Percentiles rank a stretch among this genome's conserved stretches.
Conservation (phyloP, 2,888 invertebrate species). For the Holacanthella duospinosa region DNA sequence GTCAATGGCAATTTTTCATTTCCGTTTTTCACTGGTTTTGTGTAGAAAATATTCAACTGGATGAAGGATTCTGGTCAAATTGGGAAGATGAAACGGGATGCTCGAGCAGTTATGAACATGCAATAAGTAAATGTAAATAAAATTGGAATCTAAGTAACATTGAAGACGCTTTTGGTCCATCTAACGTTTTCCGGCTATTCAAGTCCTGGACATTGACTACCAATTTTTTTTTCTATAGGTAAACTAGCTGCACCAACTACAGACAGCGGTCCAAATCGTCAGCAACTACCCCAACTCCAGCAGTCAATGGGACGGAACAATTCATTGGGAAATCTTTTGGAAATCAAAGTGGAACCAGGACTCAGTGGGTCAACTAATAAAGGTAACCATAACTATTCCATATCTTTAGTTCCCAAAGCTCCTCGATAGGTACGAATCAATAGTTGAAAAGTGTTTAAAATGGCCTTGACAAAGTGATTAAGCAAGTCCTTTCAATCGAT, state of each 20-base stretch:
- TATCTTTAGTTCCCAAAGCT: no score
- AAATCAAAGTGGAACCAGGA: conserved; percentile 3
- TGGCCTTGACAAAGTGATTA: no score
- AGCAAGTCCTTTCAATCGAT: no score
- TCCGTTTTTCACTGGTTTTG: not conserved
- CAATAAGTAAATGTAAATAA: not conserved
- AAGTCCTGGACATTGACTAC: no score
- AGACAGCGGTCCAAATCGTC: not conserved
- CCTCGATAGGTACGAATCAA: no score
- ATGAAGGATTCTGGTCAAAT: not conserved
- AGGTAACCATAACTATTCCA: not conserved
- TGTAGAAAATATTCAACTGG: not conserved
- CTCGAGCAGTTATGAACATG: not conserved
- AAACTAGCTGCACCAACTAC: not conserved
- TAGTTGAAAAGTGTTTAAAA: no score
- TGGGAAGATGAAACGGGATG: not conserved
- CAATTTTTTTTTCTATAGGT: no score
- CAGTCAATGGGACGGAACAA: not conserved
- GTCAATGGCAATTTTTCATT: not conserved
- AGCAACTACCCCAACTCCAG: not conserved
- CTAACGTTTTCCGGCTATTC: no score
- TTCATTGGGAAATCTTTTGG: not conserved
- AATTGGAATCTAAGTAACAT: not conserved
- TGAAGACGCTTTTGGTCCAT: no score
- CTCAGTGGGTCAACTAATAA: conserved; percentile 3